These are phyloP conservation scores for Tringa solitaria DNA, from an alignment of 2,113 vertebrate species.

Conservation along the genomic window DNA sequence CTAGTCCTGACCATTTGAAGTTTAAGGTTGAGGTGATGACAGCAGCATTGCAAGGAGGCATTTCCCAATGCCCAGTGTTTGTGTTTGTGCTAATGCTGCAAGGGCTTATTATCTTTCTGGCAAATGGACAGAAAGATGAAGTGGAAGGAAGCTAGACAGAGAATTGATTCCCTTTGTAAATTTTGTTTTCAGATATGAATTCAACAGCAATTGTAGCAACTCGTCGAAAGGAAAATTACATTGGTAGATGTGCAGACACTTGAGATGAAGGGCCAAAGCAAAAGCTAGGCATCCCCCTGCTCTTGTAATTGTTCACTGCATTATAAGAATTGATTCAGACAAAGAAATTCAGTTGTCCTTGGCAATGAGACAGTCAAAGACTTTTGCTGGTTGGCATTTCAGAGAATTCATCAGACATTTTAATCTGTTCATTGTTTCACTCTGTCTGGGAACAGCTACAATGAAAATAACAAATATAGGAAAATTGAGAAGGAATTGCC, in stretches of 20 bases:
- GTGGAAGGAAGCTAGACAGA: not conserved
- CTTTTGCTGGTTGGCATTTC: not conserved
- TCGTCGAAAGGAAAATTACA: not conserved
- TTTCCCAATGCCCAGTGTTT: not conserved
- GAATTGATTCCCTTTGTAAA: not conserved
- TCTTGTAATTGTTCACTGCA: not conserved
- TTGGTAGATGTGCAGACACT: not conserved
- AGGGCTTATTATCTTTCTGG: not conserved
- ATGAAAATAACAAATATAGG: not conserved
- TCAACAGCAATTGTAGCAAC: not conserved
- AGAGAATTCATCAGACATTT: conserved; percentile 4
- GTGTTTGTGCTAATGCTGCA: not conserved
- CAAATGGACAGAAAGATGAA: not conserved
- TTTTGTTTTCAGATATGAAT: not conserved
- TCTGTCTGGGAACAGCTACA: conserved; percentile 6
- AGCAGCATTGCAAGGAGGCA: not conserved
- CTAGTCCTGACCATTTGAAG: not conserved
- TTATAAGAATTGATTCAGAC: not conserved
- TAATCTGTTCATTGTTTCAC: not conserved
- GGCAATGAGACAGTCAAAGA: not conserved
- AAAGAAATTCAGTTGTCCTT: conserved; percentile 20
- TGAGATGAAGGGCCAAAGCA: not conserved
- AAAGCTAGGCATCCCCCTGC: not conserved
- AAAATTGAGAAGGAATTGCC: conserved; percentile 1
- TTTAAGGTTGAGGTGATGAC: not conserved